Base-by-base conservation (phyloP, 2,797 vertebrate species). In the Coregonus suidteri region DNA sequence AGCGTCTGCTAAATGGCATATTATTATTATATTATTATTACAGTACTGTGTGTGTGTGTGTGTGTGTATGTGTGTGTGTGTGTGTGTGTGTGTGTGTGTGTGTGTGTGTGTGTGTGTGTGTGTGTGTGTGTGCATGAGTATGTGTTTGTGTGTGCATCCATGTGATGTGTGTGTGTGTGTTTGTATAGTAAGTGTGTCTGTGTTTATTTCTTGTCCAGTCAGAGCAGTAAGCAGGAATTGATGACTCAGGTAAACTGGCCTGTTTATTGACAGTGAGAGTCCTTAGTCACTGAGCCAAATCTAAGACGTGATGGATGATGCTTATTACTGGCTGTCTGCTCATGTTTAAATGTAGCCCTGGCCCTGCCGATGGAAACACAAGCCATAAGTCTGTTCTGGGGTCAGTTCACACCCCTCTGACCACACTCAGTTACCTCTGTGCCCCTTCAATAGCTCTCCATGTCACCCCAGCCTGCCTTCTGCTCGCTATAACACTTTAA, bases 241-340 rank as follows among this genome's bases (percentile, higher is more conserved):
- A 85, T 82, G 83, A 85, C 81, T 84, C 80, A 71, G 80, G 82
- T 71, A 80, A 80, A 79, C 77, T 69, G 74, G 74, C 75, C 75
- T 71, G 78, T 79, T 81, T 79, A 71, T 83, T 75, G 18, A 34
- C 56, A 71, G 56, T 77, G 71, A 7, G 66, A 71, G 59, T 71
- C 52, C 64, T 66, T 73, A 6, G 74, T 71, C 41, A 65, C 71
- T 53, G 65, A 77, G 73, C 78, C 71, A 6, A 71, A 77, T 76
- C 71, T 79, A 73, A n/a, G 72, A 41, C 6, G 53, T 89, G 88
- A 89, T 89, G 83, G 86, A 89, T 85, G 86, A 84, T 68, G 54
- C 76, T 87, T 85, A 89, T 89, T 85, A 89, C 70, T 18, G 71
- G 59, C 76, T 80, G 80, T 73, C 67, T 67, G 70, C 75, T 81